These are phyloP conservation scores for Apamea crenata DNA, from an alignment of 2,888 invertebrate species.

Conservation along the genomic window DNA sequence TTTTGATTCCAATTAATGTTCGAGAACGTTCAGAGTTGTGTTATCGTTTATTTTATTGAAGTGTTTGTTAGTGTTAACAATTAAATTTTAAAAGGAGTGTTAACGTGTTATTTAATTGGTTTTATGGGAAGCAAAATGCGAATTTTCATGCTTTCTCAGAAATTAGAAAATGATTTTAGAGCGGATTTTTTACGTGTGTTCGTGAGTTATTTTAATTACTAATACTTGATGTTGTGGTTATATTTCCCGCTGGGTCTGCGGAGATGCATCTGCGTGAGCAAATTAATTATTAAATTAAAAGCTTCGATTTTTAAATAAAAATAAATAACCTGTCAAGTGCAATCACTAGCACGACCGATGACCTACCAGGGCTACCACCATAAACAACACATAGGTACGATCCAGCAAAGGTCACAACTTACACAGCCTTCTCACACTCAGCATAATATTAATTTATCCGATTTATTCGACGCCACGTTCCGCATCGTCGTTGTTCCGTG, in stretches of 20 bases:
- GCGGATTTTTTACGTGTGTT: conserved; percentile 17
- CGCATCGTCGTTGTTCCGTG: conserved; percentile 70
- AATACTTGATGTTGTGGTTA: not conserved
- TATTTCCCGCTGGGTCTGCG: not conserved
- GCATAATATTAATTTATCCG: conserved; percentile 73
- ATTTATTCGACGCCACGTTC: conserved; percentile 74
- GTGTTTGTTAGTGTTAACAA: conserved; percentile 52
- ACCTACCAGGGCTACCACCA: conserved; percentile 46
- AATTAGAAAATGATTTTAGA: conserved; percentile 34
- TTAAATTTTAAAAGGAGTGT: conserved; percentile 47
- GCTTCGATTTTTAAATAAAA: not conserved
- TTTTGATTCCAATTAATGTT: conserved; percentile 45
- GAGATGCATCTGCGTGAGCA: not conserved
- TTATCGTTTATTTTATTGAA: conserved; percentile 51
- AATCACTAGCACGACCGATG: conserved; percentile 18
- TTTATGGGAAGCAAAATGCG: conserved; percentile 44
- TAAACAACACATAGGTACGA: conserved; percentile 43
- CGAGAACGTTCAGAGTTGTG: conserved; percentile 37
- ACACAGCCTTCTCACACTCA: conserved; percentile 58
- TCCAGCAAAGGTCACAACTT: conserved; percentile 58
- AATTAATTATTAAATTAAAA: not conserved
- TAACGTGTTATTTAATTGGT: conserved; percentile 30
- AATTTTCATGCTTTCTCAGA: conserved; percentile 55
- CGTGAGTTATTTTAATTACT: conserved; percentile 45
- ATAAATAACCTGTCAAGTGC: conserved; percentile 6